phyloP scores from a whole-genome alignment of 2,888 invertebrate genomes.

The Automeris io region DNA sequence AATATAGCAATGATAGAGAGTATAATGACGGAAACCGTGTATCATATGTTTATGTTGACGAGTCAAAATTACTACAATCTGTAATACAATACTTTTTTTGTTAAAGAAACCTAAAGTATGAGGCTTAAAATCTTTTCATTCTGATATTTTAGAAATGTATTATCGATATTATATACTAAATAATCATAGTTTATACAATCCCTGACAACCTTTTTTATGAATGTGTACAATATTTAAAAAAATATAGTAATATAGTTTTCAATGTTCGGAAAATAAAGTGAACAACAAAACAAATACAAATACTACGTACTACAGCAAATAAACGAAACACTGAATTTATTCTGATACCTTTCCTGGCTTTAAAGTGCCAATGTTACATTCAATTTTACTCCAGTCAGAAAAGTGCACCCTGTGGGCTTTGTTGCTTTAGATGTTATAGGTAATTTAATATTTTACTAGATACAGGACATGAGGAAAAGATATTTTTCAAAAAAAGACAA shows the following conservation, averaged over 20 bases:
- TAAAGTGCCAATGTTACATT: slow-evolving; percentile 20
- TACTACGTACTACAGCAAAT: neutral
- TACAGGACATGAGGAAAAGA: slow-evolving; percentile 11
- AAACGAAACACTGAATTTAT: slow-evolving; percentile 10
- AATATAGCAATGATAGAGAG: too few relatives aligned
- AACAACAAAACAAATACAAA: neutral
- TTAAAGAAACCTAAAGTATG: too few relatives aligned
- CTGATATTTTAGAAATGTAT: too few relatives aligned
- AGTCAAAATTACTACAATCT: too few relatives aligned
- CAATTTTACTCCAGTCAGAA: slow-evolving; percentile 21
- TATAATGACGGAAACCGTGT: too few relatives aligned
- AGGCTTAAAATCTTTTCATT: too few relatives aligned
- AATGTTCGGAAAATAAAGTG: neutral
- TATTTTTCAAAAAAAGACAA: too few relatives aligned
- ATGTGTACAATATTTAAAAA: neutral
- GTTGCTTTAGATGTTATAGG: slow-evolving; percentile 13
- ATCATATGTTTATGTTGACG: too few relatives aligned
- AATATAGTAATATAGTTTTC: neutral
- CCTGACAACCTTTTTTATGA: too few relatives aligned
- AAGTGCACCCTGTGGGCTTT: slow-evolving; percentile 19
- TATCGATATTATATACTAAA: too few relatives aligned
- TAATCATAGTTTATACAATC: too few relatives aligned
- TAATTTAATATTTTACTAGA: slow-evolving; percentile 20
- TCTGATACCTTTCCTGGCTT: slow-evolving; percentile 15
- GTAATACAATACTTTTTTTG: too few relatives aligned